These are phyloP conservation scores for Porites lutea DNA, from an alignment of 64 coral and sea anemone species.

Conservation along the genomic window DNA sequence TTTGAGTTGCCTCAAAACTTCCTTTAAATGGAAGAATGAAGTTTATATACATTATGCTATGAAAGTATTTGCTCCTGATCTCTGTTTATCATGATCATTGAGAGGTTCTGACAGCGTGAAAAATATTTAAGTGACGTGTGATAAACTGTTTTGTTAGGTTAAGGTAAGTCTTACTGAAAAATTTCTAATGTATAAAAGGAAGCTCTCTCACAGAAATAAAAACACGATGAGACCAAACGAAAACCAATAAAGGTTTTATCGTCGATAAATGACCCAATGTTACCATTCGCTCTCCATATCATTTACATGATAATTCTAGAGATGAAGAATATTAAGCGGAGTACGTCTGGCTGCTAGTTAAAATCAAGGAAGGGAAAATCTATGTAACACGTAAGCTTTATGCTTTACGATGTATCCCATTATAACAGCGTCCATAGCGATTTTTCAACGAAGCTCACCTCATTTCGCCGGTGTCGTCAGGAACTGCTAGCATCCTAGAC, in stretches of 20 bases:
- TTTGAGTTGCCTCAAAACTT: no score
- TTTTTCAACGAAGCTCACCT: conserved; percentile 9
- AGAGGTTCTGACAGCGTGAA: no score
- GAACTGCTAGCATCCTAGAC: conserved; percentile 41
- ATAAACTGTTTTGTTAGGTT: no score
- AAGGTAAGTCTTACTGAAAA: no score
- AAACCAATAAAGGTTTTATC: neutral
- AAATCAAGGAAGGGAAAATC: neutral
- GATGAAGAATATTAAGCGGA: neutral
- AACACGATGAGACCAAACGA: no score
- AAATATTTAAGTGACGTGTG: no score
- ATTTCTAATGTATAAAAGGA: no score
- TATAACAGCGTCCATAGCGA: conserved; percentile 22
- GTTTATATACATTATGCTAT: no score
- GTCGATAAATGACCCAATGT: neutral
- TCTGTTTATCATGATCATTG: no score
- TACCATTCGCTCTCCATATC: neutral
- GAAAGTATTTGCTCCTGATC: no score
- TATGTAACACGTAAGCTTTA: conserved; percentile 17
- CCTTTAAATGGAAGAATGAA: no score
- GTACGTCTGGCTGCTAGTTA: neutral
- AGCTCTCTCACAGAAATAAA: no score
- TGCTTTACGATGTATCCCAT: neutral
- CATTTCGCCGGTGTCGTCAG: conserved; percentile 41
- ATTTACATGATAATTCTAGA: neutral